These are phyloP conservation scores for Stichodactyla helianthus DNA, from an alignment of 64 coral and sea anemone genomes.

Conservation along the genomic window DNA sequence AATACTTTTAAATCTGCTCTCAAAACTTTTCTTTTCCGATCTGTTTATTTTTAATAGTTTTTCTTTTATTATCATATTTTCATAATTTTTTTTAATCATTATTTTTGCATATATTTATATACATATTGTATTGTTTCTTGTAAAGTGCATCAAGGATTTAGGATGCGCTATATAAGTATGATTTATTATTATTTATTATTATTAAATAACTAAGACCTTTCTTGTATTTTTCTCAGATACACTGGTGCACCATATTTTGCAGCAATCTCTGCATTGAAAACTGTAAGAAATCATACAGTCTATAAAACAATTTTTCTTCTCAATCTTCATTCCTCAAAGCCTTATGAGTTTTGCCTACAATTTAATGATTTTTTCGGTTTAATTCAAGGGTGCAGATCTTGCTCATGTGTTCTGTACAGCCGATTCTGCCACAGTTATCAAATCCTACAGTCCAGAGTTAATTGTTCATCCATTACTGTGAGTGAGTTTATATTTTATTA, in stretches of 20 bases:
- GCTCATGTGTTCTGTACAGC: slow-evolving; percentile 85
- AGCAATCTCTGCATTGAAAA: slow-evolving; percentile 93
- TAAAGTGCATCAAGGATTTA: too few relatives aligned
- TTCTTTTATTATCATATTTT: too few relatives aligned
- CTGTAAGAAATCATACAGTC: slow-evolving; percentile 36
- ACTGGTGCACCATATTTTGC: slow-evolving; percentile 99
- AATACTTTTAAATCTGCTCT: too few relatives aligned
- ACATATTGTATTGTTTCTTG: too few relatives aligned
- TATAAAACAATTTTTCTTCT: slow-evolving; percentile 13
- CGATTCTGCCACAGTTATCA: slow-evolving; percentile 87
- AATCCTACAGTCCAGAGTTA: slow-evolving; percentile 94
- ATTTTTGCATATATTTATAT: too few relatives aligned
- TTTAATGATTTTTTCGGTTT: neutral
- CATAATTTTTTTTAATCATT: too few relatives aligned
- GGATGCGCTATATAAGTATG: too few relatives aligned
- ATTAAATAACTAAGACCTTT: neutral
- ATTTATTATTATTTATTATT: too few relatives aligned
- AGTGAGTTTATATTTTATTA: slow-evolving; percentile 15
- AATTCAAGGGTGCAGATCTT: slow-evolving; percentile 75
- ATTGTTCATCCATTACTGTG: slow-evolving; percentile 98
- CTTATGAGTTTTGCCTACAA: neutral
- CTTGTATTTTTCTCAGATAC: slow-evolving; percentile 53
- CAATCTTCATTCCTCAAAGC: neutral
- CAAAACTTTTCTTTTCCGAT: too few relatives aligned
- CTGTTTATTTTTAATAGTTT: too few relatives aligned